Conservation (phyloP, 2,888 invertebrate species). For the Melikaiella ostensackeni region DNA sequence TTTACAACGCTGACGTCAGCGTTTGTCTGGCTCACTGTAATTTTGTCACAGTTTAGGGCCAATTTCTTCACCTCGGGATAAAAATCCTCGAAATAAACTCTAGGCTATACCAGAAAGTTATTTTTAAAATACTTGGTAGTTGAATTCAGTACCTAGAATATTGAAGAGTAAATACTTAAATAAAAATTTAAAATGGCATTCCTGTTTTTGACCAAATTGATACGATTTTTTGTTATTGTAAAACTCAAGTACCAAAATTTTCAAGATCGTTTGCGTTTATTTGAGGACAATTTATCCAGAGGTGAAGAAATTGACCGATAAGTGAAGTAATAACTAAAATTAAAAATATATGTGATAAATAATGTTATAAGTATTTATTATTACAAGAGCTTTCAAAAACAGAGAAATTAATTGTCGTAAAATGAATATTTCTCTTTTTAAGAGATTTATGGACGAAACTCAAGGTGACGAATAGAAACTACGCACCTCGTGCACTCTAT, state of each 20-base stretch:
- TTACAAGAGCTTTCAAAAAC: too few species aligned
- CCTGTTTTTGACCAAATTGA: background rate
- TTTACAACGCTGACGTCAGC: conserved; percentile 75
- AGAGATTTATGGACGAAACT: too few species aligned
- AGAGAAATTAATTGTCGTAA: too few species aligned
- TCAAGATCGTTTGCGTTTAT: background rate
- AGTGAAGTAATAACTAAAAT: background rate
- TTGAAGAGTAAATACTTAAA: too few species aligned
- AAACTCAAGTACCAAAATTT: background rate
- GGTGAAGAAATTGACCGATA: conserved; percentile 23
- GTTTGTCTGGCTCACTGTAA: conserved; percentile 72
- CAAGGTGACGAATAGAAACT: too few species aligned
- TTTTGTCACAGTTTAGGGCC: conserved; percentile 41
- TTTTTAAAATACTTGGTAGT: background rate
- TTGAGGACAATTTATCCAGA: conserved; percentile 9
- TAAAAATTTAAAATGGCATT: background rate
- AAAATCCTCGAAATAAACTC: conserved; percentile 23
- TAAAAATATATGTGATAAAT: background rate
- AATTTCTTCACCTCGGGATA: conserved; percentile 36
- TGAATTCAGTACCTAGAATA: background rate
- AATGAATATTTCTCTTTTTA: too few species aligned
- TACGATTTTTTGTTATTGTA: background rate
- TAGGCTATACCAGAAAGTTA: background rate
- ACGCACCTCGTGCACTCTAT: too few species aligned
- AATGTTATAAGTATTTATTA: too few species aligned